A percentile compares a stretch with the other conserved stretches of the same genome.
Evolutionary conservation across 2,113 vertebrate species (phyloP).

Genomic region (Pomatostomus ruficeps): DNA sequence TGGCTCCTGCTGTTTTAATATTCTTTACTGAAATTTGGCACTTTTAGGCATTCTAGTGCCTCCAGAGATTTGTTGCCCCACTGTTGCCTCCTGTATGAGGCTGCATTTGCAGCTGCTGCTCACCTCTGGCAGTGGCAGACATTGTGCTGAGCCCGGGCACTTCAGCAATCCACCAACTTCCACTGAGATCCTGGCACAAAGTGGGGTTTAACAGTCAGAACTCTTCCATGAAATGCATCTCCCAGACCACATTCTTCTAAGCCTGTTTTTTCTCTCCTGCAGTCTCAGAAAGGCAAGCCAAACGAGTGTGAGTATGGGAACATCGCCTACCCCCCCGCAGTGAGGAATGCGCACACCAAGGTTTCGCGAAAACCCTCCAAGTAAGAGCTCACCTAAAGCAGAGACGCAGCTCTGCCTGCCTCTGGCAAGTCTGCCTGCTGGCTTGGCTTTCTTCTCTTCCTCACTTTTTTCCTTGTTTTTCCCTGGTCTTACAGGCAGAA

Average conservation of each 20-base stretch:
- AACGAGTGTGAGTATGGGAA: constrained; percentile 89
- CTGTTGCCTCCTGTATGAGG: background rate
- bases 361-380: constrained; percentile 81
- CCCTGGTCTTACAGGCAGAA: constrained; percentile 71
- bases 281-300: constrained; percentile 72
- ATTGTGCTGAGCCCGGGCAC: background rate
- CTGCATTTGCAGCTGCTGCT: background rate
- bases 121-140: background rate
- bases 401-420: background rate
- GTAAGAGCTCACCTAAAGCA: constrained; percentile 71
- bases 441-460: background rate
- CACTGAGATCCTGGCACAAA: background rate
- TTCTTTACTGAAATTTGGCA: background rate
- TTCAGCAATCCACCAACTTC: background rate
- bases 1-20: background rate
- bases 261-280: background rate
- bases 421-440: background rate
- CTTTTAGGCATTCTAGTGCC: background rate
- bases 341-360: constrained; percentile 71
- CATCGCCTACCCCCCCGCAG: constrained; percentile 75
- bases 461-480: background rate
- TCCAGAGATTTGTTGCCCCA: background rate
- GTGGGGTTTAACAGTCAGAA: background rate
- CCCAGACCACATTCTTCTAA: background rate
- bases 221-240: background rate